Evolutionary conservation across 2,113 vertebrate species (phyloP).

Genomic region (human (Homo sapiens)): DNA sequence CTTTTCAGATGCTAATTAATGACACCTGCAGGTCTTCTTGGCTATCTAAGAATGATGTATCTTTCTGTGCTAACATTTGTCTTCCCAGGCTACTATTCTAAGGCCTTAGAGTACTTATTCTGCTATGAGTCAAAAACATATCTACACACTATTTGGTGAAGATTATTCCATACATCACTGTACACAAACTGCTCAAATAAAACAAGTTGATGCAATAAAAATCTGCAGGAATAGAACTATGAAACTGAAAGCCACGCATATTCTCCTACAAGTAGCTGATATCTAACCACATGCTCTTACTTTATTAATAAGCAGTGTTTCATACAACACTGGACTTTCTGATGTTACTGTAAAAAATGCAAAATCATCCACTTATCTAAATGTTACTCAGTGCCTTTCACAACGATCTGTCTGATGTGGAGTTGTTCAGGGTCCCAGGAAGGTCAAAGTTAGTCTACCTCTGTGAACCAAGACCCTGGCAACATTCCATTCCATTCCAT

Average conservation of each 20-base stretch:
- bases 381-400: neutral
- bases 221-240: neutral
- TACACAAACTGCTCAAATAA: neutral
- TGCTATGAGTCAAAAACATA: neutral
- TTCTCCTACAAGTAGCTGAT: neutral
- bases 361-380: neutral
- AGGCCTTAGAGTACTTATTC: neutral
- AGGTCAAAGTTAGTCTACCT: neutral
- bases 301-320: neutral
- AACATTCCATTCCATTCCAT: neutral
- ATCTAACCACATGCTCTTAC: neutral
- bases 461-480: neutral
- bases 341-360: neutral
- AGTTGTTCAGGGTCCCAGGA: neutral
- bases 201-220: neutral
- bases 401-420: neutral
- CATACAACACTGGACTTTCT: neutral
- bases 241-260: neutral
- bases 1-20: slow-evolving; percentile 6
- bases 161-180: neutral
- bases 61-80: neutral
- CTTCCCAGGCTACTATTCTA: neutral
- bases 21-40: neutral
- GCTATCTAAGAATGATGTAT: neutral
- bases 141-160: neutral